Evolutionary conservation across 2,113 vertebrate species (phyloP), one percentile per base, ranked within the genome.

Genomic region (Apteryx owenii): DNA sequence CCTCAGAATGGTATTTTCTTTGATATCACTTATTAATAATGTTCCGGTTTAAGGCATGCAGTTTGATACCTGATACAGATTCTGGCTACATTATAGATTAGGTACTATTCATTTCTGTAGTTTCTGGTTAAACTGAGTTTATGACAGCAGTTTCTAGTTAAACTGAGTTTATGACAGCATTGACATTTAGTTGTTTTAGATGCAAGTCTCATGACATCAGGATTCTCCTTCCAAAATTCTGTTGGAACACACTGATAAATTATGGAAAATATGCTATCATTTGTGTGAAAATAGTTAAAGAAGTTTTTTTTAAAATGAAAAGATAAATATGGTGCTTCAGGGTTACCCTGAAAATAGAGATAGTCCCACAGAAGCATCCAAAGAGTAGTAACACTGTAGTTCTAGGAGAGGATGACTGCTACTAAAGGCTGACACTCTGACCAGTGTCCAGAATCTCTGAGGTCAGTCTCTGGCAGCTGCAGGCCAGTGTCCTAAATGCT

Each of bases 351-450:
- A 36, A 20, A 56, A 17, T 66, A 83, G 54, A 65, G 48, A 2
- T 23, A 4, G 33, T 83, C 89, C 48, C 31, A 79, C 29, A 66
- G 33, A 46, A 87, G 50, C 18, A 15, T 60, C 38, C 50, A 36
- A 17, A 0, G 19, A 38, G 19, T 66, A 9, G 14, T 26, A 75
- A 29, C 9, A 3, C 42, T 75, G 14, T 29, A 48, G 38, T 44
- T 7, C 54, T 44, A 84, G 61, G 42, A 46, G 60, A 38, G 22
- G 56, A 7, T 9, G 92, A 31, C 61, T 87, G 65, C 84, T 89
- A 0, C 51, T 51, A 17, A 31, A 53, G 42, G 44, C 46, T 44
- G 21, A 29, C 0, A 1, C 19, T 58, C 25, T 70, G 33, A 64
- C 38, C 46, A 54, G 26, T 1, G 48, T 64, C 51, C 16, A 20